Conservation (phyloP, 2,797 vertebrate genomes). For the Poeciliopsis paucimaculata region DNA sequence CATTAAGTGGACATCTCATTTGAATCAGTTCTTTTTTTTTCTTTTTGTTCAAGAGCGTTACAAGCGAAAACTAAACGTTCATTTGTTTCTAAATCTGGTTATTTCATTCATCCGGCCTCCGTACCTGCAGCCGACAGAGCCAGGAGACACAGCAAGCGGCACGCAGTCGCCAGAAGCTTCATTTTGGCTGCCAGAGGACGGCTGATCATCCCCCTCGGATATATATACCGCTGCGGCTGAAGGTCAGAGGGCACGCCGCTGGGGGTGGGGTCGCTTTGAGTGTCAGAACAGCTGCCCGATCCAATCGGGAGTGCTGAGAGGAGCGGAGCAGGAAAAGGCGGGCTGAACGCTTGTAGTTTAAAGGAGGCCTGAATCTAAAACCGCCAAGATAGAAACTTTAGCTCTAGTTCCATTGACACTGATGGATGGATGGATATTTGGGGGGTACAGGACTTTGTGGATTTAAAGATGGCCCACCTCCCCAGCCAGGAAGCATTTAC, state of each 20-base stretch:
- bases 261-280: conserved; percentile 60
- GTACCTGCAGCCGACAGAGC: conserved; percentile 88
- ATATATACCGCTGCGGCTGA: conserved; percentile 85
- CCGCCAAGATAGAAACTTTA: neutral
- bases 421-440: neutral
- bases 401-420: neutral
- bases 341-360: neutral
- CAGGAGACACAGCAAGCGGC: conserved; percentile 86
- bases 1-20: neutral
- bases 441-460: neutral
- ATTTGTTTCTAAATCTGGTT: neutral
- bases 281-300: conserved; percentile 64
- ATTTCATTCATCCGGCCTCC: conserved; percentile 13
- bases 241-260: conserved; percentile 78
- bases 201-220: conserved; percentile 71
- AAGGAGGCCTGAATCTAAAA: neutral
- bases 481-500: too few species aligned
- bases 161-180: conserved; percentile 87
- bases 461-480: too few species aligned
- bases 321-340: conserved; percentile 2
- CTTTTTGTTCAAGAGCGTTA: neutral
- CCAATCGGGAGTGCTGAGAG: conserved; percentile 38
- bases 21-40: neutral
- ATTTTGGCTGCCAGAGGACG: conserved; percentile 93
- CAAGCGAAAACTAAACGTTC: neutral